Evolutionary conservation across 2,888 invertebrate genomes (phyloP).

Genomic region (Trachelus iudaicus): DNA sequence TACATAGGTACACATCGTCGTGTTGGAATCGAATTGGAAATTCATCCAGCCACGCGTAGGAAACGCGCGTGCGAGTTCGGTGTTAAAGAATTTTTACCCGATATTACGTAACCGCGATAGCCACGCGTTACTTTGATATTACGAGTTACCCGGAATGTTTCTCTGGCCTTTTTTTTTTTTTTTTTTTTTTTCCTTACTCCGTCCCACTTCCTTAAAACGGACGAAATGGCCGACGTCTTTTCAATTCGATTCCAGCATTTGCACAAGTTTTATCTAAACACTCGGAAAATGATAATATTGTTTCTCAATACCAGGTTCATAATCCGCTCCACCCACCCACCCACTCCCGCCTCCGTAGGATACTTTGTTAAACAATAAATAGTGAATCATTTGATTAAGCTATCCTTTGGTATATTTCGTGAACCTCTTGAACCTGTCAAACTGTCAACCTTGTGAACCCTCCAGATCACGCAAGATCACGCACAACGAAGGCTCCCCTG

Average conservation of each 20-base stretch:
- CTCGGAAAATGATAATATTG: slow-evolving; percentile 14
- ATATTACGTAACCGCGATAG: no score
- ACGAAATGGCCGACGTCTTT: no score
- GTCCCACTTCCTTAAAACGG: slow-evolving; percentile 17
- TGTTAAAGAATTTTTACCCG: no score
- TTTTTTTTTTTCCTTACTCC: slow-evolving; percentile 12
- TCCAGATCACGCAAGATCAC: no score
- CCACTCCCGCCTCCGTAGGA: slow-evolving; percentile 28
- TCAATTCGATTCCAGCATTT: slow-evolving; percentile 54
- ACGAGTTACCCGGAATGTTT: no score
- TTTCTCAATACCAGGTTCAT: slow-evolving; percentile 41
- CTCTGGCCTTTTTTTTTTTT: slow-evolving; percentile 3
- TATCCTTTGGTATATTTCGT: slow-evolving; percentile 52
- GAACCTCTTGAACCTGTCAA: slow-evolving; percentile 27
- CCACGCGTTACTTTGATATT: no score
- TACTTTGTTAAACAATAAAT: slow-evolving; percentile 53
- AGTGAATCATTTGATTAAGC: slow-evolving; percentile 46
- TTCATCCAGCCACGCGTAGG: not conserved
- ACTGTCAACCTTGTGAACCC: not conserved
- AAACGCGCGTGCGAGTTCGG: no score
- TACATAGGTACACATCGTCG: slow-evolving; percentile 53
- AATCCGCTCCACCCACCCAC: slow-evolving; percentile 28
- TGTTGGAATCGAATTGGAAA: slow-evolving; percentile 52
- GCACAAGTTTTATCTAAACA: slow-evolving; percentile 28
- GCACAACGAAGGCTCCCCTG: no score